Evolutionary conservation across 1,140 invertebrate genomes (phyloP).

Genomic region (Calycopis cecrops): DNA sequence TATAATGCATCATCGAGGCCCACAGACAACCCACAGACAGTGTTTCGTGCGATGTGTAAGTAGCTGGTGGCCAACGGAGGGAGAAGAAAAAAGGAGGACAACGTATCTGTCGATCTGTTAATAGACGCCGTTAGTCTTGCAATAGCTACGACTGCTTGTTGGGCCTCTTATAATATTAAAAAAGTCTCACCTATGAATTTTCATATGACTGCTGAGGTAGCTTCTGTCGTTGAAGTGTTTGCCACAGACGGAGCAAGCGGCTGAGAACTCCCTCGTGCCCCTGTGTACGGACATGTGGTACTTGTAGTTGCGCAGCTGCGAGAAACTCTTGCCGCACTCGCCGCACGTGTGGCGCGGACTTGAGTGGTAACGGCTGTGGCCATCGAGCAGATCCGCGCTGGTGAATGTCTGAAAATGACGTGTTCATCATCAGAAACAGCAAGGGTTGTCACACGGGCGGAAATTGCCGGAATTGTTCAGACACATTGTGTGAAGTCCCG

Average conservation of each 20-base stretch:
- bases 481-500: too few species aligned
- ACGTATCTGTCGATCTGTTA: too few species aligned
- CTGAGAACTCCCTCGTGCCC: constrained; percentile 84
- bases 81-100: too few species aligned
- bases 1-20: too few species aligned
- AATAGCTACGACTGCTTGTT: too few species aligned
- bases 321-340: constrained; percentile 87
- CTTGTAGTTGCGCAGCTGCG: constrained; percentile 85
- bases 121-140: too few species aligned
- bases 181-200: constrained; percentile 80
- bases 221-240: constrained; percentile 87
- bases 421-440: background rate
- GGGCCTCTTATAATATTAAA: constrained; percentile 1
- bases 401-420: background rate
- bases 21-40: too few species aligned
- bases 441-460: too few species aligned
- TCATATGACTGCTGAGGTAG: constrained; percentile 86
- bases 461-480: too few species aligned
- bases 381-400: background rate
- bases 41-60: too few species aligned
- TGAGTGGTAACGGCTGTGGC: background rate
- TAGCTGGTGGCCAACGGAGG: too few species aligned
- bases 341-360: constrained; percentile 80
- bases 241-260: constrained; percentile 84
- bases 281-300: constrained; percentile 85